Evolutionary conservation across 64 coral and sea anemone species (phyloP), one percentile per base, ranked within the genome.

Genomic region (Montipora cactus): DNA sequence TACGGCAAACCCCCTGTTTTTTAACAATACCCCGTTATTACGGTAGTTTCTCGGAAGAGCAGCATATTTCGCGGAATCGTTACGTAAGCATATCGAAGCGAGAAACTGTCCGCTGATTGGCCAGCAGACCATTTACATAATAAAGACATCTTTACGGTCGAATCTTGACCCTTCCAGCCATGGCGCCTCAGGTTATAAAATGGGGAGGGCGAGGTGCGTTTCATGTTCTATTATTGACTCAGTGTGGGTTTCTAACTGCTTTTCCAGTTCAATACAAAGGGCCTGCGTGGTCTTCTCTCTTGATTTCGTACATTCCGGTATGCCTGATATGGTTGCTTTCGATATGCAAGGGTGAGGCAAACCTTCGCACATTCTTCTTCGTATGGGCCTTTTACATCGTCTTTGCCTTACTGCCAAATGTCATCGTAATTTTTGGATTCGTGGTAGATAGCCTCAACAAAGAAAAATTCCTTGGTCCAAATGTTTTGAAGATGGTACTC

Each of bases 401-500:
- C 16, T 11, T n/a, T 4, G n/a, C 18, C 5, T 55, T 53, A 19
- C 6, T 74, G n/a, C 71, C n/a, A n/a, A 80, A 80, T n/a, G 57
- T 58, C 7, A 50, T 20, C 7, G 53, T 57, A 0, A 22, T n/a
- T 11, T 80, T 19, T n/a, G 49, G 49, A 51, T 52, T 19, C 2
- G 49, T 57, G 7, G 49, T 7, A 7, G 78, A 80, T 9, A 7
- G 13, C 18, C 16, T 88, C 8, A 44, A 87, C 66, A 74, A 87
- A 10, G 44, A 49, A 8, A 72, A 47, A 1, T 50, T 74, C 67
- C 58, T 87, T 9, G 67, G 66, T 72, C 84, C 84, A 19, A 72
- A 87, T 21, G 37, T 28, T 16, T 74, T 87, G 44, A 87, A 87
- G 25, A 19, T 72, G 18, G n/a, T 74, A 5, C 84, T 87, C 8